These are phyloP conservation scores for Drosophila pachea DNA, from an alignment of 1,140 invertebrate species.

Conservation along the genomic window DNA sequence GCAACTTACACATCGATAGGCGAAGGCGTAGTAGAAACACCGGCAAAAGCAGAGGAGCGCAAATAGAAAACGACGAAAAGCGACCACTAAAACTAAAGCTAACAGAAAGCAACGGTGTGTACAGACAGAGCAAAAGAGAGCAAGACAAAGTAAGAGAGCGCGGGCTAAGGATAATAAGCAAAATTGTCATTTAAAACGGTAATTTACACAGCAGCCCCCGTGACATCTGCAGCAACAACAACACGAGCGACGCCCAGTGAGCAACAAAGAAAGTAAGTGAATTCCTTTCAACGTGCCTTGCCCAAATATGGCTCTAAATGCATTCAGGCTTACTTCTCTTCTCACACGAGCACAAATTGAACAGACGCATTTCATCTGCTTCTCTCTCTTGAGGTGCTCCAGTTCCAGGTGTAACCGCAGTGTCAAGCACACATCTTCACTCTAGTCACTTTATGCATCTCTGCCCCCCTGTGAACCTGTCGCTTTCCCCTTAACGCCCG, in stretches of 20 bases:
- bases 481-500: background rate
- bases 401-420: conserved; percentile 64
- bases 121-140: background rate
- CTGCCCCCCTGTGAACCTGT: background rate
- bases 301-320: conserved; percentile 63
- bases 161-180: conserved; percentile 43
- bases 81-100: conserved; percentile 49
- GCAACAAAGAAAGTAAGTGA: conserved; percentile 72
- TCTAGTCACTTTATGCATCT: background rate
- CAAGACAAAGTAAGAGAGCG: conserved; percentile 11
- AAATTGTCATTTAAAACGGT: conserved; percentile 34
- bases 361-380: conserved; percentile 16
- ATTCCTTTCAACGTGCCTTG: conserved; percentile 61
- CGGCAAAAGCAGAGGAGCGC: conserved; percentile 44
- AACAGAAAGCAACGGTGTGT: conserved; percentile 15
- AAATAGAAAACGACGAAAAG: conserved; percentile 44
- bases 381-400: conserved; percentile 45
- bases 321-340: conserved; percentile 14
- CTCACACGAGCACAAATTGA: conserved; percentile 2
- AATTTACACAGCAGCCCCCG: conserved; percentile 47
- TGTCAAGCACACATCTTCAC: conserved; percentile 16
- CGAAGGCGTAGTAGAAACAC: conserved; percentile 41
- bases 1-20: conserved; percentile 11
- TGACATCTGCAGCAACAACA: conserved; percentile 23
- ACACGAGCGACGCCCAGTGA: conserved; percentile 30